Evolutionary conservation across 2,888 invertebrate genomes (phyloP).

Genomic region (Bombylius major): DNA sequence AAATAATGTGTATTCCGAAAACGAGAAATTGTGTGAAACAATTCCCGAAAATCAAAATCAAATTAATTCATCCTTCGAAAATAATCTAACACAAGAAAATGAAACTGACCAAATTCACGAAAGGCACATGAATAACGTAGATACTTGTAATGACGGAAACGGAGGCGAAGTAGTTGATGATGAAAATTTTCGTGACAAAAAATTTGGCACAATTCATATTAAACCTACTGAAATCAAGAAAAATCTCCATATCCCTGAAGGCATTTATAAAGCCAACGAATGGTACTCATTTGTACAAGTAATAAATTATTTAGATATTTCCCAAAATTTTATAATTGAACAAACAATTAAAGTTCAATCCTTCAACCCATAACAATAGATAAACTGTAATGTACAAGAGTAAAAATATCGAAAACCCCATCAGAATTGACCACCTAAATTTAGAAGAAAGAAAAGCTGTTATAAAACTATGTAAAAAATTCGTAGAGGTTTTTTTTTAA

Average conservation of each 20-base stretch:
- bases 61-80: too few relatives aligned
- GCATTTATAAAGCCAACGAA: neutral
- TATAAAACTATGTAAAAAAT: slow-evolving; percentile 7
- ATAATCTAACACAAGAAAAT: too few relatives aligned
- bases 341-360: neutral
- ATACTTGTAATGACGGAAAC: too few relatives aligned
- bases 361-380: neutral
- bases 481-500: slow-evolving; percentile 9
- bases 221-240: too few relatives aligned
- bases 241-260: too few relatives aligned
- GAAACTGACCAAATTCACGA: too few relatives aligned
- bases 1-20: too few relatives aligned
- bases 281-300: neutral
- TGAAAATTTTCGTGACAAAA: slow-evolving; percentile 1
- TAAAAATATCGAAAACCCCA: neutral
- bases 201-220: too few relatives aligned
- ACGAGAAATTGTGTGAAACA: too few relatives aligned
- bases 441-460: slow-evolving; percentile 7
- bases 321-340: neutral
- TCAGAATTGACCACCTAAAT: slow-evolving; percentile 3
- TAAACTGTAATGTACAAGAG: neutral
- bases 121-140: too few relatives aligned
- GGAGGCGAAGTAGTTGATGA: too few relatives aligned
- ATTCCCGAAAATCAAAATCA: too few relatives aligned
- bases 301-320: neutral